Percentiles rank a stretch among this genome's conserved stretches.
phyloP scores from a whole-genome alignment of 2,113 vertebrate species.

The Haplotaxodon microlepis region DNA sequence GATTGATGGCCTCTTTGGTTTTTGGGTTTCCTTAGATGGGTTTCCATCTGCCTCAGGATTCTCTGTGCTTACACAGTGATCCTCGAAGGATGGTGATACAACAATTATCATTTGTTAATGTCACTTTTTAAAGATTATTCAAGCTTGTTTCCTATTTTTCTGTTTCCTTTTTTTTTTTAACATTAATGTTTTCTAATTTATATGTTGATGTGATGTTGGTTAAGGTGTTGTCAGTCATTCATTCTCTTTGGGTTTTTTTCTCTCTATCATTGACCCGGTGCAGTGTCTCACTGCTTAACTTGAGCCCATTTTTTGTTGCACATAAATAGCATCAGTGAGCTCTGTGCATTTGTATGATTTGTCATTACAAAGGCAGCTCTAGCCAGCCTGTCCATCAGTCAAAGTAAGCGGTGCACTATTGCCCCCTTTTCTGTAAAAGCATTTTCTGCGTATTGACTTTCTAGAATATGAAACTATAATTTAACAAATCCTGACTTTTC shows the following conservation, averaged over 20 bases:
- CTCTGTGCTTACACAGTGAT: conserved; percentile 14
- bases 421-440: conserved; percentile 1
- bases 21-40: conserved; percentile 38
- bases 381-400: background rate
- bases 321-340: background rate
- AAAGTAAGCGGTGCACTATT: background rate
- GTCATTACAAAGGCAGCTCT: background rate
- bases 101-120: conserved; percentile 49
- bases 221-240: background rate
- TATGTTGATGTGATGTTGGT: background rate
- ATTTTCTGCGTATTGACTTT: background rate
- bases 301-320: background rate
- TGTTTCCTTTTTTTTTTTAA: background rate
- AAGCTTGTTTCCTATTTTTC: background rate
- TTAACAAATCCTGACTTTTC: background rate
- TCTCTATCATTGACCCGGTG: background rate
- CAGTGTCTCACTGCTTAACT: background rate
- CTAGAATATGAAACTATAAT: background rate
- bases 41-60: conserved; percentile 49
- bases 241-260: background rate
- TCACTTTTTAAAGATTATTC: background rate
- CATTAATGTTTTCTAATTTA: background rate
- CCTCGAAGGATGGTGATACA: conserved; percentile 29
- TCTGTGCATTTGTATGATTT: background rate
- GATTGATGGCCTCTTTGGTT: conserved; percentile 52